A percentile compares a stretch with the other conserved stretches of the same genome.
Evolutionary conservation across 2,888 invertebrate species (phyloP).

Genomic region (Tachina grossa): DNA sequence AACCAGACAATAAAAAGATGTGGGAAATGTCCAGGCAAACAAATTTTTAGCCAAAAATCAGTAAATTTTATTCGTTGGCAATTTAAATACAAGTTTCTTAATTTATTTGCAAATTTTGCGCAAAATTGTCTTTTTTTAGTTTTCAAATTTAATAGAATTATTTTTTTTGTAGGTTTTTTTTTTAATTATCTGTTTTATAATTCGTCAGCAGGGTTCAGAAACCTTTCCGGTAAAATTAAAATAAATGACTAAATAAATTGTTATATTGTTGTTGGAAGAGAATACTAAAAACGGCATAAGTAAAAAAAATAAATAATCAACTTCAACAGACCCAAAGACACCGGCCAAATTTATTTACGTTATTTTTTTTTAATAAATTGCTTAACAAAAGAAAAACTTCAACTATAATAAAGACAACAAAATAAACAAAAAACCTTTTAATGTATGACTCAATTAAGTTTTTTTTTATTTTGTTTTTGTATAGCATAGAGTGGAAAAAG

Average conservation of each 20-base stretch:
- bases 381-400: constrained; percentile 64
- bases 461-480: constrained; percentile 26
- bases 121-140: constrained; percentile 15
- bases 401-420: constrained; percentile 44
- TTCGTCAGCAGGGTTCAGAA: constrained; percentile 49
- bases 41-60: neutral
- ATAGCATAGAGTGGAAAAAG: constrained; percentile 16
- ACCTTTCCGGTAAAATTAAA: constrained; percentile 44
- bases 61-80: neutral
- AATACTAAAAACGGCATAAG: constrained; percentile 19
- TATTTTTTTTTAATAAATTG: constrained; percentile 33
- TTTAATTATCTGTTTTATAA: constrained; percentile 19
- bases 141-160: constrained; percentile 20
- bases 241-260: constrained; percentile 35
- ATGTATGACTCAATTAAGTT: constrained; percentile 63
- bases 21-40: neutral
- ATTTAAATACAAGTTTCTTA: constrained; percentile 34
- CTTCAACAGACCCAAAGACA: constrained; percentile 38
- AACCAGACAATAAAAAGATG: neutral
- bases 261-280: constrained; percentile 27
- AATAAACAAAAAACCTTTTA: constrained; percentile 13
- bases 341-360: constrained; percentile 40
- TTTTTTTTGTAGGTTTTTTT: constrained; percentile 32
- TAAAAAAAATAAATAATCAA: constrained; percentile 29
- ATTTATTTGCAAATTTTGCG: constrained; percentile 37